Percentiles rank a stretch among this genome's conserved stretches.
These are phyloP conservation scores for Tetramorium parvispinum DNA, from an alignment of 1,140 invertebrate species.

Conservation along the genomic window DNA sequence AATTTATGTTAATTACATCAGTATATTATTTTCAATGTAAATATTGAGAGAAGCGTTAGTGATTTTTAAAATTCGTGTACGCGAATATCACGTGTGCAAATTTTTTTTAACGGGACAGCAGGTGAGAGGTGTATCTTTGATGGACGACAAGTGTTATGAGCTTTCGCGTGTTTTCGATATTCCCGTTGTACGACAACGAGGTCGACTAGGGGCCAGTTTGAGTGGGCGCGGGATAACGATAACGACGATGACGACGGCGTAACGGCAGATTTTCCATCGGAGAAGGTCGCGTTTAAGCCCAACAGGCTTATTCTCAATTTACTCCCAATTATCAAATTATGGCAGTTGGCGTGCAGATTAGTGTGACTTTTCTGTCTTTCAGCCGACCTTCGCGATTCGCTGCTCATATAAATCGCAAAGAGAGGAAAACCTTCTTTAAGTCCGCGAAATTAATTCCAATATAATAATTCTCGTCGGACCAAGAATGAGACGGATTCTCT, in stretches of 20 bases:
- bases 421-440: conserved; percentile 34
- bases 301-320: conserved; percentile 14
- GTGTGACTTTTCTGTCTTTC: conserved; percentile 37
- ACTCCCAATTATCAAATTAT: conserved; percentile 45
- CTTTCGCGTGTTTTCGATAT: conserved; percentile 55
- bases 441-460: conserved; percentile 24
- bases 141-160: conserved; percentile 15
- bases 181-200: conserved; percentile 52
- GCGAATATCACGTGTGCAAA: background rate
- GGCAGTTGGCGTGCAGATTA: conserved; percentile 34
- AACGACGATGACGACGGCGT: conserved; percentile 13
- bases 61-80: background rate
- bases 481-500: background rate
- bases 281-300: conserved; percentile 25
- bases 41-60: background rate
- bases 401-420: background rate
- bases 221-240: conserved; percentile 22
- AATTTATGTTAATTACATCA: background rate
- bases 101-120: conserved; percentile 41
- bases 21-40: background rate
- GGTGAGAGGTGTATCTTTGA: conserved; percentile 31
- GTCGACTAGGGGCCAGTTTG: conserved; percentile 21
- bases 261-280: conserved; percentile 32
- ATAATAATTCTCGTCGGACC: background rate
- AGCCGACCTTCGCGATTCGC: conserved; percentile 28